phyloP scores from a whole-genome alignment of 2,888 invertebrate species.

The Tenthredo notha region DNA sequence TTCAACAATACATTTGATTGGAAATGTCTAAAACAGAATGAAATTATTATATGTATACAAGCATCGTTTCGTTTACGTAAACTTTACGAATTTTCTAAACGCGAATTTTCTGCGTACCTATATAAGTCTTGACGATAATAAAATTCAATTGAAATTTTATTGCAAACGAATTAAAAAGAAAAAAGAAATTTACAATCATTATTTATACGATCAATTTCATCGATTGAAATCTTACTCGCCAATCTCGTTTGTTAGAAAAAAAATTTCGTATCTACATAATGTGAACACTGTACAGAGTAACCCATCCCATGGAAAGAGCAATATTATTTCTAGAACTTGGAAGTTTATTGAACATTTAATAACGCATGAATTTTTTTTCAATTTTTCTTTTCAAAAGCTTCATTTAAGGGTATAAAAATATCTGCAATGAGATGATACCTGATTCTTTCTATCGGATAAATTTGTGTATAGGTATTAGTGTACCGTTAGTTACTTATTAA shows the following conservation, averaged over 20 bases:
- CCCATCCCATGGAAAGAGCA: not conserved
- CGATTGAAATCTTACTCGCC: not conserved
- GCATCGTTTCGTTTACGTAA: too few species aligned
- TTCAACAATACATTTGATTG: not conserved
- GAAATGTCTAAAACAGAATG: not conserved
- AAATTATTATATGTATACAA: not conserved
- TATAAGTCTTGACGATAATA: not conserved
- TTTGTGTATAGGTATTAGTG: not conserved
- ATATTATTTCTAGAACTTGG: not conserved
- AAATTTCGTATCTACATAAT: not conserved
- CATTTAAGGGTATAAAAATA: not conserved
- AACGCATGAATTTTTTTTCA: not conserved
- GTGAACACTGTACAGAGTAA: not conserved
- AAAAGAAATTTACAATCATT: not conserved
- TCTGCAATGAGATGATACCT: not conserved
- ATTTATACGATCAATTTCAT: slow-evolving; percentile 2
- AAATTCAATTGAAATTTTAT: not conserved
- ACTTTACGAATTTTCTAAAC: not conserved
- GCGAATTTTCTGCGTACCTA: too few species aligned
- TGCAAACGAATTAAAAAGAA: not conserved
- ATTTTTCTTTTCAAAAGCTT: not conserved
- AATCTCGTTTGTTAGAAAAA: too few species aligned
- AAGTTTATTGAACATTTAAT: not conserved
- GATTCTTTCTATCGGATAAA: not conserved
- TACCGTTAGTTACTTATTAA: not conserved